Evolutionary conservation across 2,888 invertebrate genomes (phyloP), one percentile per base, ranked within the genome.

Genomic region (Cantharis rustica): DNA sequence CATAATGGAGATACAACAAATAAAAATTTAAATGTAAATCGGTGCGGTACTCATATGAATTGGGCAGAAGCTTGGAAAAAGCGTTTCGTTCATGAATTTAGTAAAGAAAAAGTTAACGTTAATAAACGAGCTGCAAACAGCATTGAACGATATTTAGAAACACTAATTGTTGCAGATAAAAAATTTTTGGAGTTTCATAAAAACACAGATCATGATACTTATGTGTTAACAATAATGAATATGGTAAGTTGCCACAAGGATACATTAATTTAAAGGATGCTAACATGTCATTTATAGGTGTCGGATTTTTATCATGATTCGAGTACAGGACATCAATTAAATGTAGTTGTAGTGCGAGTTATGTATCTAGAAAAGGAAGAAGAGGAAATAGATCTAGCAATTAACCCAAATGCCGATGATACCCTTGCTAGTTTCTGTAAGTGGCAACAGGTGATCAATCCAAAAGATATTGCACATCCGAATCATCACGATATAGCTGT

Each of bases 181-280:
- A 90, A 90, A 82, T 93, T 93, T 90, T 88, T 92, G 82, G 89
- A 91, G 15, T 91, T 91, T 83, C 93, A 93, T 85, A 90, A 91
- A 82, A 89, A 91, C 81, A 90, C 90, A 78, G 92, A 93, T 85
- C 89, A 91, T 64, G 91, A 93, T 83, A 90, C 90, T 10, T 93
- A 93, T 84, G 90, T 93, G 3, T 87, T 93, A 79, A 93, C 93
- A 7, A 89, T 93, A 76, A 92, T 93, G 92, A 93, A 93, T 86
- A 93, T 93, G 92, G 93, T 89, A 85, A 84, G 82, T 82, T 47
- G 10, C 23, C 47, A 61, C 71, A 15, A 31, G 16, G 63, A 68
- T 68, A 69, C n/a, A 23, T 9, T 23, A 9, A 23, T 62, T 9
- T 71, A 9, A 13, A n/a, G 3, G 16, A 69, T 17, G 13, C 47